Evolutionary conservation across 2,797 vertebrate species (phyloP), one percentile per base, ranked within the genome.

Genomic region (Mastacembelus armatus): DNA sequence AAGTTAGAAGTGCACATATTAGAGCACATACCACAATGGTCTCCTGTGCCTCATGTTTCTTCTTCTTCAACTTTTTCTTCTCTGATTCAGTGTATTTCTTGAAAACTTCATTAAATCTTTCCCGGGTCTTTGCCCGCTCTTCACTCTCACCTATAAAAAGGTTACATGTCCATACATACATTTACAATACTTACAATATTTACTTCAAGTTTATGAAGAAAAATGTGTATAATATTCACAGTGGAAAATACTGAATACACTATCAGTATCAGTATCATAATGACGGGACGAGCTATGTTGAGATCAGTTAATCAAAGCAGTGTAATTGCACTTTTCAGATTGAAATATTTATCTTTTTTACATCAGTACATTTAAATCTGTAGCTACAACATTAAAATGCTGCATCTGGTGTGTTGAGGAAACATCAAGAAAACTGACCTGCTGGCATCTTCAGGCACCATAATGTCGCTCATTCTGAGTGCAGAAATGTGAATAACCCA

Each of bases 81-180:
- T 90, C 84, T 9, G 78, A 60, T 14, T 89, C 92, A 48, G 86
- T 90, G 75, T 95, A 95, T 66, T 54, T 94, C 81, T 94, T 96
- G 50, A 97, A 93, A 16, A 96, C 93, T 67, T 97, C 95, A 72
- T 97, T 95, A 91, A 98, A 96, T 62, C 92, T 89, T 72, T 95
- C 95, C 85, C 90, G 96, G 50, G 96, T 96, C 91, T 94, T 96
- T 60, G 92, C 93, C 89, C 95, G 95, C 57, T 95, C 95, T 83
- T 98, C 95, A 92, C 92, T 95, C 78, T 95, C 94, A 90, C 93
- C 96, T 97, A 78, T 42, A 87, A 87, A 86, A 77, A 45, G 11
- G 12, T 22, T 12, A 48, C n/a, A n/a, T n/a, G n/a, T n/a, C n/a
- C n/a, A n/a, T n/a, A n/a, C n/a, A n/a, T n/a, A n/a, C n/a, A n/a